Percentiles rank a stretch among this genome's conserved stretches.
phyloP scores from a whole-genome alignment of 1,140 invertebrate species.

The Drosophila sproati region DNA sequence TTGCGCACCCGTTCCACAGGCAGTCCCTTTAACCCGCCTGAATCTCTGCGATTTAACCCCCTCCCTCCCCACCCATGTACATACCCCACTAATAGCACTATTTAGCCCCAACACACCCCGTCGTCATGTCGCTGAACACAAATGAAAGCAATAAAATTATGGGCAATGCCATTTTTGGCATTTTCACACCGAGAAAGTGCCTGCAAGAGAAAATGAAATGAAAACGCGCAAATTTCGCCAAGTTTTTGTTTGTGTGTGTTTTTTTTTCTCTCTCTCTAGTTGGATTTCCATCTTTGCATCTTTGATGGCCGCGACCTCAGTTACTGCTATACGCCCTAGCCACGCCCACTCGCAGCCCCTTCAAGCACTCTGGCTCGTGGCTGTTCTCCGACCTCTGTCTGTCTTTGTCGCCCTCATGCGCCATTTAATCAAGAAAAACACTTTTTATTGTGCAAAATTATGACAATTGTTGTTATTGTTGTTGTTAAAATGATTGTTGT shows the following conservation, averaged over 20 bases:
- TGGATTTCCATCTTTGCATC: constrained; percentile 23
- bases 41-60: not conserved
- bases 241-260: constrained; percentile 28
- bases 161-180: constrained; percentile 71
- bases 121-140: not conserved
- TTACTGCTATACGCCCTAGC: too few species aligned
- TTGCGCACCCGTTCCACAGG: too few species aligned
- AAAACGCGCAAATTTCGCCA: constrained; percentile 38
- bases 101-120: constrained; percentile 11
- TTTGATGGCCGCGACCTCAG: not conserved
- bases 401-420: constrained; percentile 12
- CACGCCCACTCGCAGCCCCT: not conserved
- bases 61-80: not conserved
- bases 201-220: constrained; percentile 2
- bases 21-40: constrained; percentile 28
- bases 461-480: constrained; percentile 50
- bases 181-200: constrained; percentile 66
- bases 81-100: constrained; percentile 15
- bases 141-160: constrained; percentile 76
- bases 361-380: not conserved
- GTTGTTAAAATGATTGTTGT: constrained; percentile 20
- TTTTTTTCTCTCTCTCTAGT: constrained; percentile 33
- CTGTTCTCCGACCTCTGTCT: not conserved
- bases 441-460: constrained; percentile 82
- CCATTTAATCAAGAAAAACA: constrained; percentile 82